Conservation (phyloP, 2,113 vertebrate species). For the Eudyptes chrysolophus region DNA sequence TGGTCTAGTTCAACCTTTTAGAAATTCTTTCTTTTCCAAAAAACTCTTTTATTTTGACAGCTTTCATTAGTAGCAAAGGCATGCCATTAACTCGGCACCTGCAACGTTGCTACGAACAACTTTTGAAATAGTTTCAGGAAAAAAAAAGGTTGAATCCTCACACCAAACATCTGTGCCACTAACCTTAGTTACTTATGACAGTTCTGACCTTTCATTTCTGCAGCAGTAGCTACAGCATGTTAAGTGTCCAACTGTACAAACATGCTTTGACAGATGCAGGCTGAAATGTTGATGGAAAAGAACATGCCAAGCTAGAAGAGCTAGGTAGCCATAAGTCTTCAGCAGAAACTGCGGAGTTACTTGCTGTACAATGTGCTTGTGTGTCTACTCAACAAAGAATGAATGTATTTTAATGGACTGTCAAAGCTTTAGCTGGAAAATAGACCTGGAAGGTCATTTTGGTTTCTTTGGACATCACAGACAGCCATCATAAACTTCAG, state of each 20-base stretch:
- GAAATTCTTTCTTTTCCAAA: neutral
- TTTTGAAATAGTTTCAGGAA: neutral
- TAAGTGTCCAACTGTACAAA: neutral
- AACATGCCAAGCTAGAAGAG: neutral
- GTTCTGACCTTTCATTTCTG: neutral
- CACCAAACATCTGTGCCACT: neutral
- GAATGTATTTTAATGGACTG: neutral
- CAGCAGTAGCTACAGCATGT: neutral
- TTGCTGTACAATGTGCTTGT: neutral
- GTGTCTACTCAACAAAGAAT: fast-evolving
- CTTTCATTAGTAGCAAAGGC: neutral
- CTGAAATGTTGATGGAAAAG: neutral
- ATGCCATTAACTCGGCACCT: neutral
- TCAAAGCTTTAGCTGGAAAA: neutral
- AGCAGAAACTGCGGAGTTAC: neutral
- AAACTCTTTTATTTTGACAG: neutral
- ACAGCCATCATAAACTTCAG: neutral
- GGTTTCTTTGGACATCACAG: neutral
- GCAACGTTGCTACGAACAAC: neutral
- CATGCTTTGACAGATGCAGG: neutral
- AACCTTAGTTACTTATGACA: neutral
- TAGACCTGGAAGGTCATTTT: neutral
- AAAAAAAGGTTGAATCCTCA: neutral
- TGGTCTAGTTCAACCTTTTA: neutral
- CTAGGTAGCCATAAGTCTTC: neutral